Percentiles rank a stretch among this genome's conserved stretches.
Conservation (phyloP, 2,797 vertebrate genomes). For the Crypturellus tataupa region DNA sequence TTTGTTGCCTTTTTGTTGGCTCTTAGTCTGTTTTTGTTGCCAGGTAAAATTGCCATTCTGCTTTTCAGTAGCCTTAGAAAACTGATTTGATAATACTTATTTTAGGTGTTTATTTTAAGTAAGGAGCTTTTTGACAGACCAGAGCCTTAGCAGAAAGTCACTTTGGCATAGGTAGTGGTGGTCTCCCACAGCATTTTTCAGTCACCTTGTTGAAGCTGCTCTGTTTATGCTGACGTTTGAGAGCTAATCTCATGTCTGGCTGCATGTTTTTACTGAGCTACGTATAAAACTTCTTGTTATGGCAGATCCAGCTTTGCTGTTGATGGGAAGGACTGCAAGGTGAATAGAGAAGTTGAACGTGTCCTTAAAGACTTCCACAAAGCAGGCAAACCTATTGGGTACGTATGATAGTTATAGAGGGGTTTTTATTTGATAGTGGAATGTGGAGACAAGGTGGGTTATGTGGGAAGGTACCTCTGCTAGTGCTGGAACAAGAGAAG, state of each 20-base stretch:
- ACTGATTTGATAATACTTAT: background rate
- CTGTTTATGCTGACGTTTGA: background rate
- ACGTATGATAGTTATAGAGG: background rate
- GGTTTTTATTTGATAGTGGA: background rate
- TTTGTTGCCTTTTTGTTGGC: background rate
- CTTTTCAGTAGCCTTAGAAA: constrained; percentile 11
- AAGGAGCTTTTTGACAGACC: background rate
- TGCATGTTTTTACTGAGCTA: background rate
- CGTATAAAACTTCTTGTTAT: constrained; percentile 6
- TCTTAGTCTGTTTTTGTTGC: background rate
- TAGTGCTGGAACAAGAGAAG: background rate
- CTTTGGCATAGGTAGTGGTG: background rate
- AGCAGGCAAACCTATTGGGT: constrained; percentile 92
- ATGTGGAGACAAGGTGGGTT: background rate
- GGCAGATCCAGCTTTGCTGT: constrained; percentile 89
- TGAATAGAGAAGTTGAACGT: constrained; percentile 85
- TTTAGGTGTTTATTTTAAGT: background rate
- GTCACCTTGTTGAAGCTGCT: background rate
- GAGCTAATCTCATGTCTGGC: background rate
- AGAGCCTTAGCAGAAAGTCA: background rate
- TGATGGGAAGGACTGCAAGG: constrained; percentile 89
- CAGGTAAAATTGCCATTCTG: background rate
- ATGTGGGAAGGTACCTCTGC: background rate
- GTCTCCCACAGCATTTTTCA: background rate
- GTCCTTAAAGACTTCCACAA: constrained; percentile 88